A percentile compares a stretch with the other conserved stretches of the same genome.
These are phyloP conservation scores for Pungitius pungitius DNA, from an alignment of 2,113 vertebrate species.

Conservation along the genomic window DNA sequence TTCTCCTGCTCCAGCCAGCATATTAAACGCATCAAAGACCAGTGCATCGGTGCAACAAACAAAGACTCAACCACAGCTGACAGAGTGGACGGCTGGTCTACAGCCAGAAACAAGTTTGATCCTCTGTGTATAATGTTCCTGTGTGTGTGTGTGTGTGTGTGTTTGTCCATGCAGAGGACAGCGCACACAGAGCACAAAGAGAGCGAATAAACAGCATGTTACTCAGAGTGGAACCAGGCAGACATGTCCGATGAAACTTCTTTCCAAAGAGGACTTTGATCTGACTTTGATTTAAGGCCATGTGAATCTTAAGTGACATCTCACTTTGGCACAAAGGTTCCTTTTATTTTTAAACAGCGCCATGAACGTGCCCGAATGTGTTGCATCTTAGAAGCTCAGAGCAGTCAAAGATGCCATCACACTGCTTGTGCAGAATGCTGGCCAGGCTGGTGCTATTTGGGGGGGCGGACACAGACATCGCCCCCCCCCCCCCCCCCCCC, in stretches of 20 bases:
- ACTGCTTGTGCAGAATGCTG: background rate
- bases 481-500: no score
- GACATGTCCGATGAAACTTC: constrained; percentile 66
- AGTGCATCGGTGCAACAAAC: constrained; percentile 77
- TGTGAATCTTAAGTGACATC: constrained; percentile 66
- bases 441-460: background rate
- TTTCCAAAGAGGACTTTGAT: constrained; percentile 70
- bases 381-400: background rate
- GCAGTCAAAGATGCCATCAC: background rate
- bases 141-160: constrained; percentile 52
- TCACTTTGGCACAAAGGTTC: constrained; percentile 49
- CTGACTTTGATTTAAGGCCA: constrained; percentile 62
- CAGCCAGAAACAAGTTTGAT: constrained; percentile 71
- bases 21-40: constrained; percentile 80
- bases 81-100: constrained; percentile 72
- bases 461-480: background rate
- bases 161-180: constrained; percentile 51
- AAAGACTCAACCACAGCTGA: constrained; percentile 78
- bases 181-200: constrained; percentile 63
- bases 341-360: constrained; percentile 12
- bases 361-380: background rate
- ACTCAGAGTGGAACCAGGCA: constrained; percentile 74
- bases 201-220: constrained; percentile 72
- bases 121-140: constrained; percentile 70
- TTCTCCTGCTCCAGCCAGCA: constrained; percentile 64